Conservation (phyloP, 1,140 invertebrate species). For the Procambarus clarkii region DNA sequence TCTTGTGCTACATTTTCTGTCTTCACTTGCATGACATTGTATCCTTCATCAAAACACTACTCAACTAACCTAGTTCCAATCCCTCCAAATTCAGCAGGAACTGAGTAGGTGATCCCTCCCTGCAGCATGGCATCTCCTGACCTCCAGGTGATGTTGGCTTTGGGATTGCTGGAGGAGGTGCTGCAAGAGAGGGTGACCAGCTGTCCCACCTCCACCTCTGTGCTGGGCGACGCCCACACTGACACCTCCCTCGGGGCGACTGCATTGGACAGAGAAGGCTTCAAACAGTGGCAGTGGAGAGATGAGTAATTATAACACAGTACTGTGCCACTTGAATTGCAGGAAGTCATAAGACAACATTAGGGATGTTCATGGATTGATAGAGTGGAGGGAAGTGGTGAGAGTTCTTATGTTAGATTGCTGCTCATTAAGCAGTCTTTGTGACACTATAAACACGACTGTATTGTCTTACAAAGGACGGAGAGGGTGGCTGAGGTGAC, state of each 20-base stretch:
- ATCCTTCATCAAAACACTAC: no score
- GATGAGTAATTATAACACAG: no score
- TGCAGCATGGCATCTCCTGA: not conserved
- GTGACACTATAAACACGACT: no score
- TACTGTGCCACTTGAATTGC: no score
- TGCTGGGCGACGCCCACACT: not conserved
- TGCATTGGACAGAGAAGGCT: not conserved
- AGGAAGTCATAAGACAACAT: no score
- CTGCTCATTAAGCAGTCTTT: no score
- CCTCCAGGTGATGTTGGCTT: constrained; percentile 44
- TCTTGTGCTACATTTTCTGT: no score
- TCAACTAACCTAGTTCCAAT: constrained; percentile 14
- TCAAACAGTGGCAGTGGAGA: no score
- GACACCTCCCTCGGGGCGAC: constrained; percentile 2
- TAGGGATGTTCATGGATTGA: no score
- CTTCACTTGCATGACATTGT: no score
- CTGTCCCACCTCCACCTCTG: not conserved
- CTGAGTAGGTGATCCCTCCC: not conserved
- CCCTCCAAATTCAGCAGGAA: constrained; percentile 38
- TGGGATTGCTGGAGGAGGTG: constrained; percentile 33
- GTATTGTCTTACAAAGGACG: constrained; percentile 36
- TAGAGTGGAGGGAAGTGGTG: no score
- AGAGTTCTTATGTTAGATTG: no score
- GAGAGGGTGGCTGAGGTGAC: constrained; percentile 37
- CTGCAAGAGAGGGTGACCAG: constrained; percentile 4